Base-by-base conservation (phyloP, 1,140 invertebrate genomes). In the Drosophila kohkoa region DNA sequence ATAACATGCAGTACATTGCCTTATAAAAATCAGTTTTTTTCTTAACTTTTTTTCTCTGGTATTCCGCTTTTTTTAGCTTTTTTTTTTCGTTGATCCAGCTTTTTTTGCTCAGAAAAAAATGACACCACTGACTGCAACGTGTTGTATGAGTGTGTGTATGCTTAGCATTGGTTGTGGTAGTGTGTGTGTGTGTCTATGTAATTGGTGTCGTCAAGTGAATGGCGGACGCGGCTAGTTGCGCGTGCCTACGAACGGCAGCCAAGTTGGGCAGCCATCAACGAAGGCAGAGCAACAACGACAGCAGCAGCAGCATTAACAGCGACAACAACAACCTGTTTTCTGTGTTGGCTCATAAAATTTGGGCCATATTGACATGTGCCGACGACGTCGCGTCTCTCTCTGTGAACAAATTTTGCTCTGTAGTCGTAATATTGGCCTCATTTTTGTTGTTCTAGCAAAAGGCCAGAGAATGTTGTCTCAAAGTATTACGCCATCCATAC, bases 281-380 rank as follows among this genome's bases (percentile, higher is more conserved):
- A 60, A 30, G 54, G 38, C 45, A 63, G 52, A n/a, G n/a, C n/a
- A n/a, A n/a, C n/a, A n/a, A n/a, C 38, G 54, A 45, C 45, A 63
- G 52, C 49, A 41, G 15, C n/a, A 69, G 8, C 58, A 43, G 13
- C 49, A 32, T 63, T 13, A 70, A 46, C 60, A 65, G 52, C 51
- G 70, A 62, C 59, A 63, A 74, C 45, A 72, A 54, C 81, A 86
- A 86, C 82, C 82, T 82, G 82, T 86, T 85, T 58, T 75, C 60
- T 87, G 66, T 88, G 66, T 88, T 75, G 70, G 80, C 81, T 82
- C 55, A 77, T 35, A 68, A 70, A 59, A 82, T 88, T 87, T 88
- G 85, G 83, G 77, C 80, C 80, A 87, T 88, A 77, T 88, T 83
- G 83, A 87, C 80, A 88, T 88, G 80, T 87, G 81, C 77, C 81